Base-by-base conservation (phyloP, 2,888 invertebrate genomes). In the Pecten maximus region DNA sequence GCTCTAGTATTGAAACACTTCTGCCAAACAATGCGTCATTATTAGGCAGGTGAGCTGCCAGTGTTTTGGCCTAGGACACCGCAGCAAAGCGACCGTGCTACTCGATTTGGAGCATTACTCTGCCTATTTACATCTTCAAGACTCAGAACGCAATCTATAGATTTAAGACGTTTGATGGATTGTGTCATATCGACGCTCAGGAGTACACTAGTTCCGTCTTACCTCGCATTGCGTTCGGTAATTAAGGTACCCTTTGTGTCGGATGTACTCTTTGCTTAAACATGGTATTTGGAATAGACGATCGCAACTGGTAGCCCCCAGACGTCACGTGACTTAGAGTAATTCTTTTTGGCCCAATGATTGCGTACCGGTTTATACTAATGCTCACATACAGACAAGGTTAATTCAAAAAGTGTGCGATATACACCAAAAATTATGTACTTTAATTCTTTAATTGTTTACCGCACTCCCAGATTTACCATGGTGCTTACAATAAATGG, bases 381-480 rank as follows among this genome's bases (percentile, higher is more conserved):
- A 74, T 74, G 74, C 74, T 74, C 35, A 74, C 10, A 74, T 74
- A 35, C 74, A 74, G 74, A 74, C 74, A 28, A 74, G 74, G 74
- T 74, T 74, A 74, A 74, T 35, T 74, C 74, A 28, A 4, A 74
- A 74, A 74, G 60, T 35, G 74, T 35, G 74, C 15, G 28, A 28
- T 35, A 12, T 35, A 35, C 6, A 74, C 74, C 28, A 2, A 23
- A 28, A 28, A 35, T 23, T 35, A 0, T 10, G 74, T 74, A 74
- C 74, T 74, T 74, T 74, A 35, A 74, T 10, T 74, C 2, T 74
- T 74, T 74, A 74, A 74, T 28, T 74, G 74, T 74, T 74, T 28
- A 15, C 74, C 10, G 74, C 74, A 74, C 74, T 23, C 19, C 23
- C 54, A n/a, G 2, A 19, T 2, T 54, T 54, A 54, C 23, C 8